These are phyloP conservation scores for Abrostola tripartita DNA, from an alignment of 2,888 invertebrate species.

Conservation along the genomic window DNA sequence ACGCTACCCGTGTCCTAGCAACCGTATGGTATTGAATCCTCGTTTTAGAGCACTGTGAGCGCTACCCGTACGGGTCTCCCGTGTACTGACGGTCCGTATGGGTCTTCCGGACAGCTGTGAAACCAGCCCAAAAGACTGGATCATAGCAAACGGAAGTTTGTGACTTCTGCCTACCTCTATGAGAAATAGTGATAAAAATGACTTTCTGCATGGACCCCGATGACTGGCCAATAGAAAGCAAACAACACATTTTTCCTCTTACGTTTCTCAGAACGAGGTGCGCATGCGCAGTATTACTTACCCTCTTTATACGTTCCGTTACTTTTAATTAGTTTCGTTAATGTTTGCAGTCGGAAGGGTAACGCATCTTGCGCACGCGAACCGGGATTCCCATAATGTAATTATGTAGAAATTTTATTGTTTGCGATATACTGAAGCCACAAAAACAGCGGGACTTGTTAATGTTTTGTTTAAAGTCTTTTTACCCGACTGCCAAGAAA, in stretches of 20 bases:
- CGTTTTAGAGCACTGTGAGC: no score
- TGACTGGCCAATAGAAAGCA: not conserved
- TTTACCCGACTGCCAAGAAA: not conserved
- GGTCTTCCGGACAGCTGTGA: no score
- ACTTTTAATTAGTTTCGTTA: slow-evolving; percentile 37
- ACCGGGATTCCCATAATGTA: slow-evolving; percentile 46
- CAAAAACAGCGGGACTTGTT: slow-evolving; percentile 45
- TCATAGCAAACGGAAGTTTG: no score
- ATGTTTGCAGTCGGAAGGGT: slow-evolving; percentile 24
- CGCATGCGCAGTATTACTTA: slow-evolving; percentile 11
- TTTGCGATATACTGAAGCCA: slow-evolving; percentile 50
- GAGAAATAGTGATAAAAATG: no score
- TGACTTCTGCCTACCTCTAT: no score
- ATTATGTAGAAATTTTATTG: slow-evolving; percentile 50
- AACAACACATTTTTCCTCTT: slow-evolving; percentile 26
- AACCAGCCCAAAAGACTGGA: no score
- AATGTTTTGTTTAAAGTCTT: not conserved
- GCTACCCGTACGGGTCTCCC: no score
- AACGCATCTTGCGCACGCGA: slow-evolving; percentile 33
- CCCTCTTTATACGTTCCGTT: slow-evolving; percentile 35
- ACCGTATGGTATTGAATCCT: no score
- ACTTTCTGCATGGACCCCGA: no score
- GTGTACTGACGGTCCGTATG: no score
- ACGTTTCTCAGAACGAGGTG: slow-evolving; percentile 23
- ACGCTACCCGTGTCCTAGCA: no score